Conservation (phyloP, 2,888 invertebrate species). For the Drosophila kanekoi region DNA sequence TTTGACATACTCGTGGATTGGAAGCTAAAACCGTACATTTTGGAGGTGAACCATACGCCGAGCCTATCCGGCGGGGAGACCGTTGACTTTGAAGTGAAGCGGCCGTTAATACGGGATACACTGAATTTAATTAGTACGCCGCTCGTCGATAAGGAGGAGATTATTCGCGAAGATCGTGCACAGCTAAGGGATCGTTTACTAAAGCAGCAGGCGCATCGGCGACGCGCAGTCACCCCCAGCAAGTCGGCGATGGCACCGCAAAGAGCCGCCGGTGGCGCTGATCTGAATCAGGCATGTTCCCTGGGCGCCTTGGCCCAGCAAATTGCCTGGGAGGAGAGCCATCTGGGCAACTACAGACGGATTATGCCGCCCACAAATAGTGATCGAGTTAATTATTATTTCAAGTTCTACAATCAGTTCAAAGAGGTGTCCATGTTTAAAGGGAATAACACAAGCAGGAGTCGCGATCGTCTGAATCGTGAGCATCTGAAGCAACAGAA, state of each 20-base stretch:
- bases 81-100: conserved; percentile 94
- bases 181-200: conserved; percentile 43
- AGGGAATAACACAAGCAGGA: conserved; percentile 90
- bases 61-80: conserved; percentile 92
- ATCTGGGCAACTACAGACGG: conserved; percentile 90
- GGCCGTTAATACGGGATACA: conserved; percentile 91
- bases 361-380: conserved; percentile 88
- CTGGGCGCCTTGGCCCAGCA: conserved; percentile 87
- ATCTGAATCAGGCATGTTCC: conserved; percentile 26
- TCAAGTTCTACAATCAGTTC: conserved; percentile 89
- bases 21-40: conserved; percentile 92
- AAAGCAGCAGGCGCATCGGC: conserved; percentile 37
- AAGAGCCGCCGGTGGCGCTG: conserved; percentile 20
- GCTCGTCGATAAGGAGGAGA: conserved; percentile 90
- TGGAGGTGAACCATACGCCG: conserved; percentile 97
- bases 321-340: conserved; percentile 90
- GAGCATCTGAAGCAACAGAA: conserved; percentile 67
- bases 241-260: not conserved
- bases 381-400: conserved; percentile 87
- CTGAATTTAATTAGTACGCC: conserved; percentile 91
- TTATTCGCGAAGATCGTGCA: conserved; percentile 89
- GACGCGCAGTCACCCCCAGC: conserved; percentile 83
- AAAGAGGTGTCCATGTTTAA: conserved; percentile 88
- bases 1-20: conserved; percentile 95
- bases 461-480: conserved; percentile 90